phyloP scores from a whole-genome alignment of 1,140 invertebrate species.

The Camponotus vicinus region DNA sequence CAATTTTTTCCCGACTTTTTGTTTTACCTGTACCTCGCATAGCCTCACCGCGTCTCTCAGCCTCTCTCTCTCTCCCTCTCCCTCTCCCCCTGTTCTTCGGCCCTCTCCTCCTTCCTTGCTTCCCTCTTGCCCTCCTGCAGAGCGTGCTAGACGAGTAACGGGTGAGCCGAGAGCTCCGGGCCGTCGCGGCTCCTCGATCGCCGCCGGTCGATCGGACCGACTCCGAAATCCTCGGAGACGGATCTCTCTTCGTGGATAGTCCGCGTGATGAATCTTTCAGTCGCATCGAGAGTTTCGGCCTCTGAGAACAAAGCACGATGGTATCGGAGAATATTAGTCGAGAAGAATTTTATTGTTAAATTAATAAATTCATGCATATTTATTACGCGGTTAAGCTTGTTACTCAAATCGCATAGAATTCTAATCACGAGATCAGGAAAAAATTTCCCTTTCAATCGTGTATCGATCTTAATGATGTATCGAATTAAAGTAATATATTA shows the following conservation, averaged over 20 bases:
- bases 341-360: too few relatives aligned
- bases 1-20: slow-evolving; percentile 82
- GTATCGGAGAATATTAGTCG: neutral
- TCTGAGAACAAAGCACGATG: slow-evolving; percentile 41
- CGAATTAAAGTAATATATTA: neutral
- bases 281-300: neutral
- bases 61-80: slow-evolving; percentile 31
- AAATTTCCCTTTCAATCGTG: too few relatives aligned
- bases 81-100: slow-evolving; percentile 41
- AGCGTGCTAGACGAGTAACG: slow-evolving; percentile 50
- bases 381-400: too few relatives aligned
- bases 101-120: slow-evolving; percentile 1
- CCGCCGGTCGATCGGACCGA: slow-evolving; percentile 14
- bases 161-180: slow-evolving; percentile 1
- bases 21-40: slow-evolving; percentile 73
- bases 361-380: neutral
- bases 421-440: too few relatives aligned
- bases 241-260: slow-evolving; percentile 52
- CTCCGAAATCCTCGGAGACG: slow-evolving; percentile 39
- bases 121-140: slow-evolving; percentile 49
- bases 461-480: neutral
- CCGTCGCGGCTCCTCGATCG: slow-evolving; percentile 29
- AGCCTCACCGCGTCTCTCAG: slow-evolving; percentile 25
- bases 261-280: slow-evolving; percentile 32
- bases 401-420: too few relatives aligned